These are phyloP conservation scores for Hipposideros larvatus DNA, from an alignment of 2,797 vertebrate genomes.

Conservation along the genomic window DNA sequence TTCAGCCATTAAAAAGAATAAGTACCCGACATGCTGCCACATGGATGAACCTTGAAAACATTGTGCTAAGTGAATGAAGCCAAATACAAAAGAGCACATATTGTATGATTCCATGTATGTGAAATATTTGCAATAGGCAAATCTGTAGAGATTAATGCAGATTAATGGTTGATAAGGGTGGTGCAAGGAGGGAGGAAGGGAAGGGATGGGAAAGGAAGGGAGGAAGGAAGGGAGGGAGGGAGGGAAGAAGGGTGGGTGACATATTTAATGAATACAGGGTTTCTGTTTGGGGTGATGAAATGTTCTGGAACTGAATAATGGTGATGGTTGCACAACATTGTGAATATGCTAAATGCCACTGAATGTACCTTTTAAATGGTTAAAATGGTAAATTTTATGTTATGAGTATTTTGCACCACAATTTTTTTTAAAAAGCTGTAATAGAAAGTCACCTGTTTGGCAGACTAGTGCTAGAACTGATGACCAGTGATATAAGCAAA, in stretches of 20 bases:
- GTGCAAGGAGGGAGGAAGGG: too few relatives aligned
- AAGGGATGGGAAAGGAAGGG: too few relatives aligned
- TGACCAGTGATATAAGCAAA: neutral
- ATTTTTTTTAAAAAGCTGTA: neutral
- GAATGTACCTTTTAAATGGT: neutral
- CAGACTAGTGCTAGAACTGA: neutral
- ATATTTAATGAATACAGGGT: neutral
- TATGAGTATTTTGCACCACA: neutral
- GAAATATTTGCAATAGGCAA: conserved; percentile 7
- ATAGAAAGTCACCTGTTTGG: neutral
- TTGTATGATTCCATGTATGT: neutral
- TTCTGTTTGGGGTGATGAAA: neutral
- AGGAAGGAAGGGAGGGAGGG: too few relatives aligned
- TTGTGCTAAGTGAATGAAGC: neutral
- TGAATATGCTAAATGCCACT: neutral
- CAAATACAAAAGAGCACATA: neutral
- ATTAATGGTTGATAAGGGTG: neutral
- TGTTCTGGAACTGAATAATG: neutral
- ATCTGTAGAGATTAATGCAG: neutral
- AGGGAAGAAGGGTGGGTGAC: too few relatives aligned
- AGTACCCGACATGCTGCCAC: neutral
- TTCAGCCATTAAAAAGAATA: neutral
- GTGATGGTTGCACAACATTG: neutral
- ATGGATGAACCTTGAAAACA: neutral
- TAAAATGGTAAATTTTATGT: neutral